Percentiles rank a stretch among this genome's conserved stretches.
Conservation (phyloP, 2,888 invertebrate species). For the Sicus ferrugineus region DNA sequence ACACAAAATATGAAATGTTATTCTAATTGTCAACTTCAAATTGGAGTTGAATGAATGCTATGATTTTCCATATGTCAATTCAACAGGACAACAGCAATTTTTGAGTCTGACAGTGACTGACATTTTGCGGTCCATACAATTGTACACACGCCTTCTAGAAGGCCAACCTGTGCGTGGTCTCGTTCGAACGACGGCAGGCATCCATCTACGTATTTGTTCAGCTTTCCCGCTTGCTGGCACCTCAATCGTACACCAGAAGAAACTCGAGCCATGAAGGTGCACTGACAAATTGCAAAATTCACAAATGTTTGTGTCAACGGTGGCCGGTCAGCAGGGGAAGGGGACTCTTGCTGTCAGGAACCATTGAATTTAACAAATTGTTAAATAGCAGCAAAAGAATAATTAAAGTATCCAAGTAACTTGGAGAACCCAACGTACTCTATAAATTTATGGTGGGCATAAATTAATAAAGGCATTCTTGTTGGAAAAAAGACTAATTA, state of each 20-base stretch:
- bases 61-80: neutral
- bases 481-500: no score
- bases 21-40: neutral
- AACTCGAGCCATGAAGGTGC: slow-evolving; percentile 7
- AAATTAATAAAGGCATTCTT: no score
- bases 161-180: neutral
- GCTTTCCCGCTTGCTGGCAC: neutral
- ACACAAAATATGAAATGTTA: no score
- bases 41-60: neutral
- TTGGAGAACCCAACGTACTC: no score
- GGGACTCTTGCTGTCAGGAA: slow-evolving; percentile 46
- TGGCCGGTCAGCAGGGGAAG: slow-evolving; percentile 32
- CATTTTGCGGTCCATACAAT: neutral
- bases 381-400: slow-evolving; percentile 17
- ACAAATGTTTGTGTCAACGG: slow-evolving; percentile 34
- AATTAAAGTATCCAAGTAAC: neutral
- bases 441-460: no score
- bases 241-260: slow-evolving; percentile 3
- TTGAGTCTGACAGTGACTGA: neutral
- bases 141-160: neutral
- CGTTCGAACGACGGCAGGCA: neutral
- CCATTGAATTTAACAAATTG: slow-evolving; percentile 44
- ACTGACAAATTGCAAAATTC: slow-evolving; percentile 35
- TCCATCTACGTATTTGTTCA: neutral
- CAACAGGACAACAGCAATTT: neutral